phyloP scores from a whole-genome alignment of 2,797 vertebrate species.

The Paguma larvata region DNA sequence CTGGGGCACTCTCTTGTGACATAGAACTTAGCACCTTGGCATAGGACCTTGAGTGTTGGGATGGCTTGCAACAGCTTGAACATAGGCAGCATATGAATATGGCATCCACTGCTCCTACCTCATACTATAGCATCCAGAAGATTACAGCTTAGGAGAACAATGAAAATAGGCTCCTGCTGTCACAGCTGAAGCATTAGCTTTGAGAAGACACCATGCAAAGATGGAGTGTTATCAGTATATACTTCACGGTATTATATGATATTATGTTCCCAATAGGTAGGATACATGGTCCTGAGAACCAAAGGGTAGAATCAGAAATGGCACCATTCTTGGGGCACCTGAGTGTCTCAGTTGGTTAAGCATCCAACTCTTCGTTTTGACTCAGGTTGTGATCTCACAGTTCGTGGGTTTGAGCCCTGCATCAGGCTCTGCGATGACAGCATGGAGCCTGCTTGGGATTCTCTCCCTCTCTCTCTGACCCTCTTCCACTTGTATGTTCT shows the following conservation, averaged over 20 bases:
- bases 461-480: too few species aligned
- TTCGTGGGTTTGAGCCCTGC: too few species aligned
- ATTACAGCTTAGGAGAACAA: background rate
- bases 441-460: too few species aligned
- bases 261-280: background rate
- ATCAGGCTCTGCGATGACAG: too few species aligned
- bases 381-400: too few species aligned
- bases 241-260: background rate
- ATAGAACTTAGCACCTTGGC: background rate
- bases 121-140: background rate
- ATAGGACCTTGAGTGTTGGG: background rate
- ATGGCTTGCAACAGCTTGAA: background rate
- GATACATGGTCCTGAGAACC: background rate
- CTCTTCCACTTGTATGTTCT: too few species aligned
- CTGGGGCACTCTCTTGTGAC: background rate
- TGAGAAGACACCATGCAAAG: background rate
- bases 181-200: background rate
- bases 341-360: too few species aligned
- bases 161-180: background rate
- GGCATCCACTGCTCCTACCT: background rate
- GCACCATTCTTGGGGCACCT: background rate
- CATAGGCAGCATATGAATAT: background rate
- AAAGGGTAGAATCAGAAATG: background rate
- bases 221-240: background rate
- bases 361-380: too few species aligned